Percentiles rank a stretch among this genome's conserved stretches.
These are phyloP conservation scores for Sakesphorus luctuosus DNA, from an alignment of 2,113 vertebrate genomes.

Conservation along the genomic window DNA sequence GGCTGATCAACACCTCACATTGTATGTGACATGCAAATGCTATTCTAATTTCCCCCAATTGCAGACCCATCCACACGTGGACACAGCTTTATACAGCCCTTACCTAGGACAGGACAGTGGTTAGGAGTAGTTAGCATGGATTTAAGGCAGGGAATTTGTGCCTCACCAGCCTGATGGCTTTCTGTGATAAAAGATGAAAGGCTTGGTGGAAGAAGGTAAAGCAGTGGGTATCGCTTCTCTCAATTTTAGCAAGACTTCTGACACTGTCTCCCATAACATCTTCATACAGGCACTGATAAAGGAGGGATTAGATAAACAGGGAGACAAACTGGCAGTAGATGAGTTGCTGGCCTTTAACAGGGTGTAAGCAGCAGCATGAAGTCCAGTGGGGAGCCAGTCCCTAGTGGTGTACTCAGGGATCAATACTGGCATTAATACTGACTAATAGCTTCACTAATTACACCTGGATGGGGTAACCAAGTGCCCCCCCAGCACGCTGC, in stretches of 20 bases:
- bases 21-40: background rate
- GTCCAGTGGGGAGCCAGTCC: background rate
- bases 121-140: background rate
- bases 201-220: background rate
- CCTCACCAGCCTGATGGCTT: background rate
- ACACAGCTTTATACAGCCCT: background rate
- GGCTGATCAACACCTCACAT: background rate
- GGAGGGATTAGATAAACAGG: background rate
- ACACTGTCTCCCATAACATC: background rate
- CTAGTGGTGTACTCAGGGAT: too few species aligned
- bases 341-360: background rate
- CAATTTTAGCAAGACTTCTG: background rate
- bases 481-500: background rate
- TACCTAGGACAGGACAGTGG: background rate
- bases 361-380: background rate
- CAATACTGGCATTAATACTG: background rate
- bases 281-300: background rate
- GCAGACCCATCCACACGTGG: background rate
- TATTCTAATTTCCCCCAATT: background rate
- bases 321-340: background rate
- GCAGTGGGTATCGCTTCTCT: background rate
- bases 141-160: background rate
- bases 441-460: background rate
- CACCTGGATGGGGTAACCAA: background rate
- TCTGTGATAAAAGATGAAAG: background rate